A percentile compares a stretch with the other conserved stretches of the same genome.
These are phyloP conservation scores for Thelaira solivaga DNA, from an alignment of 2,888 invertebrate species.

Conservation along the genomic window DNA sequence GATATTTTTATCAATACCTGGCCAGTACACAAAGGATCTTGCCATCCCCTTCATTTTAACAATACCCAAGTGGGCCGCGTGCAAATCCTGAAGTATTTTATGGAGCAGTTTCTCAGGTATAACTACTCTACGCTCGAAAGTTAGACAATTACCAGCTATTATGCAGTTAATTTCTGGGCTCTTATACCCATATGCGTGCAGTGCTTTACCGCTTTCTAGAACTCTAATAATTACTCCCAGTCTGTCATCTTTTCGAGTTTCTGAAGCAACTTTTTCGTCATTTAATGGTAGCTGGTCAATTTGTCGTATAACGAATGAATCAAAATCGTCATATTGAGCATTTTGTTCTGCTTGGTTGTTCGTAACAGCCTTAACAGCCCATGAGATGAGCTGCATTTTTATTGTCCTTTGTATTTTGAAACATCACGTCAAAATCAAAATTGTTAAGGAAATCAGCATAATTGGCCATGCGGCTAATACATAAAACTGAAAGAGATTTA, in stretches of 20 bases:
- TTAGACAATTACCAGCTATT: neutral
- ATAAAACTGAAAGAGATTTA: constrained; percentile 2
- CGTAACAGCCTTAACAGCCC: neutral
- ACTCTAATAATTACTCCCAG: constrained; percentile 3
- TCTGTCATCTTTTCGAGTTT: neutral
- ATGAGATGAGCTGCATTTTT: no score
- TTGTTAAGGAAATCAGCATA: neutral
- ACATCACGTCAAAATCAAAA: neutral
- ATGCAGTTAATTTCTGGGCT: neutral
- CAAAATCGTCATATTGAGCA: constrained; percentile 9
- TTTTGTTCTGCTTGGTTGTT: neutral
- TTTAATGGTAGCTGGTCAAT: constrained; percentile 1
- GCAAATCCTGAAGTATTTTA: neutral
- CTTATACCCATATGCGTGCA: neutral
- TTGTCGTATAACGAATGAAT: neutral
- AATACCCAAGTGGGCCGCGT: neutral
- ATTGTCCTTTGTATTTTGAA: no score
- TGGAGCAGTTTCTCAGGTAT: neutral
- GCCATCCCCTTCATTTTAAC: neutral
- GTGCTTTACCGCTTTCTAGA: neutral
- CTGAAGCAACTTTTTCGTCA: neutral
- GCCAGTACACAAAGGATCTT: neutral
- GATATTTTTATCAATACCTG: neutral
- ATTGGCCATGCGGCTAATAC: constrained; percentile 26
- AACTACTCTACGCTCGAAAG: neutral